These are phyloP conservation scores for Gymnobelideus leadbeateri DNA, from an alignment of 2,113 vertebrate genomes.

Conservation along the genomic window DNA sequence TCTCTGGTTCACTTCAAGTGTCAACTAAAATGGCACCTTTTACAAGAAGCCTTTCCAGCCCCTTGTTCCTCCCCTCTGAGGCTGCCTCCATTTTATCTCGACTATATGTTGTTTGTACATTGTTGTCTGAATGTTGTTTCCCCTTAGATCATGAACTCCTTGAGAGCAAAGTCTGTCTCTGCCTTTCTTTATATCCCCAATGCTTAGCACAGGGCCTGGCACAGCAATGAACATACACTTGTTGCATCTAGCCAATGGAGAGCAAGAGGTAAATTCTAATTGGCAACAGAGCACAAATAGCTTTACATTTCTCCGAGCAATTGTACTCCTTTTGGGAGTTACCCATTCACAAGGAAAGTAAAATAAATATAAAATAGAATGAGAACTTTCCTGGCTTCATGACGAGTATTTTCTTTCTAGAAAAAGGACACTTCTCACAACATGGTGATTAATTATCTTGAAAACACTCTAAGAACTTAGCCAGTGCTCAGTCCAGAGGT, in stretches of 20 bases:
- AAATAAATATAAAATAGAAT: no score
- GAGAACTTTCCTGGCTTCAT: no score
- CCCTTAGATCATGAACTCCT: background rate
- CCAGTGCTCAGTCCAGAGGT: no score
- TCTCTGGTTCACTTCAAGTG: background rate
- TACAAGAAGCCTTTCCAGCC: background rate
- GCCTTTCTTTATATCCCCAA: background rate
- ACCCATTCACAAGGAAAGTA: no score
- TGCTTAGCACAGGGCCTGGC: background rate
- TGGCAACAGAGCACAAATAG: no score
- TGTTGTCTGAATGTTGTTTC: background rate
- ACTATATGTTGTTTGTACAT: background rate
- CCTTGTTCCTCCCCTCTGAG: background rate
- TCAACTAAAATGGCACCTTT: background rate
- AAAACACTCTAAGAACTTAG: no score
- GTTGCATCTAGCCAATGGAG: background rate
- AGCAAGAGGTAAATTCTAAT: no score
- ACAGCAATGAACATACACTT: background rate
- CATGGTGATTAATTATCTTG: no score
- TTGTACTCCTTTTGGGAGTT: no score
- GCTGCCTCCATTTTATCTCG: background rate
- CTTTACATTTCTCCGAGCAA: no score
- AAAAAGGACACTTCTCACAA: no score
- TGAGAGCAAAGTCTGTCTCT: background rate
- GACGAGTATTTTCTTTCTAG: no score